A percentile compares a stretch with the other conserved stretches of the same genome.
Conservation (phyloP, 2,888 invertebrate species). For the Cephus nigrinus region DNA sequence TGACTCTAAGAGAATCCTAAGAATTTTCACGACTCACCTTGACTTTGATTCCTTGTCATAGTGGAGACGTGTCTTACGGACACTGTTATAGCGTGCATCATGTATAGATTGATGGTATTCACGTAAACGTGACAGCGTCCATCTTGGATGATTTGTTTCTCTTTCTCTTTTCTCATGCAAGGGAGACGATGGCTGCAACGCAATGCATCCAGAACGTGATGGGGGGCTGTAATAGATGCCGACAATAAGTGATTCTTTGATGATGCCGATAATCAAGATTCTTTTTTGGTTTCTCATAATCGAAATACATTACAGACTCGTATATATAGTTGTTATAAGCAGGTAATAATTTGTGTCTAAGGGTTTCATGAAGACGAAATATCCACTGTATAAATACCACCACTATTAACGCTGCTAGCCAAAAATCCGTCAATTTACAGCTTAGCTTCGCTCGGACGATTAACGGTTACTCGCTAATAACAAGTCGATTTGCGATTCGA, state of each 20-base stretch:
- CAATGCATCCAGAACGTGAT: neutral
- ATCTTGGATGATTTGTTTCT: neutral
- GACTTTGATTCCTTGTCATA: conserved; percentile 39
- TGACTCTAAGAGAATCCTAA: conserved; percentile 6
- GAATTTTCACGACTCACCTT: conserved; percentile 39
- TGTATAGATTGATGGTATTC: neutral
- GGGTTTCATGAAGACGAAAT: neutral
- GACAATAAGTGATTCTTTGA: neutral
- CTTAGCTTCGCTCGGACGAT: neutral
- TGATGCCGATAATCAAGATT: neutral
- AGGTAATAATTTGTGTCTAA: neutral
- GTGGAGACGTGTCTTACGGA: neutral
- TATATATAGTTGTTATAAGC: neutral
- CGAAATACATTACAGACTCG: neutral
- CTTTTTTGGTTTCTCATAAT: neutral
- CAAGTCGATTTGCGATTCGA: neutral
- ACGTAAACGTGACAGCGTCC: neutral
- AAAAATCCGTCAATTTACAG: neutral
- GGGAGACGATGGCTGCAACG: neutral
- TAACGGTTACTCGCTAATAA: neutral
- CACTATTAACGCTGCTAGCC: neutral
- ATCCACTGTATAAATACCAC: neutral
- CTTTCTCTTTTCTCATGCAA: neutral
- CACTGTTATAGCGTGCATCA: neutral
- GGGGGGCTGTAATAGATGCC: neutral